Base-by-base conservation (phyloP, 2,888 invertebrate species). In the Chesias legatella region DNA sequence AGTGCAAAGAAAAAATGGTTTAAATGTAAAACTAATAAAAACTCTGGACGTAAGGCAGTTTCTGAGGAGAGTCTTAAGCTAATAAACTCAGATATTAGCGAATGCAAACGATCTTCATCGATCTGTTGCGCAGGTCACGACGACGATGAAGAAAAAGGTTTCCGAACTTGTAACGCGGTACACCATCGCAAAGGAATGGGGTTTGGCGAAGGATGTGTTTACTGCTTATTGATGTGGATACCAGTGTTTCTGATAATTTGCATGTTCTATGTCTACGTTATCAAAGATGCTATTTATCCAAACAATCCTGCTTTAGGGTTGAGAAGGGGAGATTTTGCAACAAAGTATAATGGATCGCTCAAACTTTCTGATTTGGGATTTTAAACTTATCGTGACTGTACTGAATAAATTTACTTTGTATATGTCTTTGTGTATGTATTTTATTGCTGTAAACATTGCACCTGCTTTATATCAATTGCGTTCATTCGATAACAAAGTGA, bases 321-420 rank as follows among this genome's bases (percentile, higher is more conserved):
- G 13, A 34, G 8, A 27, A 27, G 27, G 4, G 11, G 7, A 3
- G 9, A 7, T 8, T 11, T 23, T 6, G 8, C 24, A 23, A 7
- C 11, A 6, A 28, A 7, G 3, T 20, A 34, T 11, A 61, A 60
- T 25, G 17, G 30, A 3, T 55, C 69, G 4, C 21, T 74, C 1
- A 65, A 60, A 45, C 54, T 73, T 1, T 62, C 78, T 7, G 82
- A 80, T 57, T 69, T 82, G 43, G 81, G 82, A 10, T 81, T 80
- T 61, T 80, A 51, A 71, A 55, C 6, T 6, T 39, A 10, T 8
- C 28, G 11, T 30, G 2, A 17, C 3, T 17, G 13, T 3, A 3
- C 36, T 28, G 42, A 51, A 43, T 51, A 53, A 52, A 40, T 43
- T 40, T 24, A 41, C 35, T 25, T 33, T 2, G n/a, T 6, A 9